Base-by-base conservation (phyloP, 37 sponge, comb jelly and placozoan species). In the Ianthella basta region DNA sequence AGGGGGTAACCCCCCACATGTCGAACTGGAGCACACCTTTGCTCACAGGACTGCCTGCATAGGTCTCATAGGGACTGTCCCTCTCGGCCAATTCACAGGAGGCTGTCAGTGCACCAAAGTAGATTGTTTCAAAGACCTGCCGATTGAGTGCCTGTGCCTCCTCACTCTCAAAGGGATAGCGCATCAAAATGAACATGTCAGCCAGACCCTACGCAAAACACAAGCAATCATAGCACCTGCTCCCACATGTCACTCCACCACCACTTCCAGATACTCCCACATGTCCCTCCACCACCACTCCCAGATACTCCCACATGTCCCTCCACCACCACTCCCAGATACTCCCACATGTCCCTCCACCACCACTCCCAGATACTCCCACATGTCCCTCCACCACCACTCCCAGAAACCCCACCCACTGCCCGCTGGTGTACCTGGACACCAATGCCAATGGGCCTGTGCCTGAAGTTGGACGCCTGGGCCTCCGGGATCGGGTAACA, bases 361-460 rank as follows among this genome's bases (percentile, higher is more conserved):
- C 30, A 10, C 30, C 65, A 63, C 4, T 5, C 65, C 65, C 23
- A 72, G 37, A 33, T 6, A 10, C 23, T 6, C 6, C 4, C 38
- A 37, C 23, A 33, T n/a, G 30, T 10, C 30, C 65, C 2, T 10
- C 4, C 24, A 63, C 24, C 30, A 10, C 30, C 65, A 63, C 4
- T 5, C 65, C 65, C 5, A 63, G 29, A 2, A 30, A 29, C 30
- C 24, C 65, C 24, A 6, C 3, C 5, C 5, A 63, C 65, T 10
- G 5, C 24, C 27, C 65, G 12, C 27, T 5, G 25, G 10, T 6
- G 30, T 30, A 91, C 91, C 86, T 98, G 99, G 0, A 99, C 97
- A 29, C 99, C 99, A 60, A 99, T 96, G 5, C 99, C 99, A 83
- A 99, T 99, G 60, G 99, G 99, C 60, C 99, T 61, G 78, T 99